Conservation (phyloP, 2,888 invertebrate genomes). For the Lobophora halterata region DNA sequence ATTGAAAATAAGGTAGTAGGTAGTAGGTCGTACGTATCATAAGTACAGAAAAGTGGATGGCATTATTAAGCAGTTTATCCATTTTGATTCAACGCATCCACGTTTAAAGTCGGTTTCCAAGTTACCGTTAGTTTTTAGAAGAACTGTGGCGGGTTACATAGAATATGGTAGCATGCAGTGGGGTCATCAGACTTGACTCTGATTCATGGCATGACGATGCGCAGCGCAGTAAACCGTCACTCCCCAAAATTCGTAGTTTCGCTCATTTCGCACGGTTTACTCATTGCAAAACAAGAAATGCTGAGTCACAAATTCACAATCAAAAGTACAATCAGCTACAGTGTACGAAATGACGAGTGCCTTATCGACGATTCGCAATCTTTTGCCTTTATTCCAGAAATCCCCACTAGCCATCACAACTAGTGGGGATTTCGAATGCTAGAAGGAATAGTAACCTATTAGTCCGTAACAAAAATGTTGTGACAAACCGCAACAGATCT, state of each 20-base stretch:
- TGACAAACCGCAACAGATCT: conserved; percentile 15
- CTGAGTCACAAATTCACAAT: neutral
- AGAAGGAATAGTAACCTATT: too few species aligned
- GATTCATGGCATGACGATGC: conserved; percentile 54
- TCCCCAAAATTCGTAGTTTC: conserved; percentile 30
- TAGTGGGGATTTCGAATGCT: too few species aligned
- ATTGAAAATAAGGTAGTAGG: too few species aligned
- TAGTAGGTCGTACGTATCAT: too few species aligned
- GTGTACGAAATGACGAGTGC: too few species aligned
- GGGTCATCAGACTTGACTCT: conserved; percentile 64
- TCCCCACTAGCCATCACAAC: too few species aligned
- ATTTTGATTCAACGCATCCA: conserved; percentile 3
- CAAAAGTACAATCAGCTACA: neutral
- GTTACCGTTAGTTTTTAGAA: conserved; percentile 60
- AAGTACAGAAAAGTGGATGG: too few species aligned
- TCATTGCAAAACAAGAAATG: conserved; percentile 6
- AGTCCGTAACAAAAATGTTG: conserved; percentile 5
- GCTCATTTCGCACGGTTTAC: conserved; percentile 11
- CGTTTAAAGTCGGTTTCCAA: too few species aligned
- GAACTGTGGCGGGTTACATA: conserved; percentile 44
- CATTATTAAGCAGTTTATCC: conserved; percentile 11
- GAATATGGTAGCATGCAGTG: conserved; percentile 45
- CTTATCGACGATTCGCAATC: too few species aligned
- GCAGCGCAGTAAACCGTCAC: conserved; percentile 28
- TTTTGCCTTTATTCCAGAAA: too few species aligned